These are phyloP conservation scores for Castor canadensis DNA, from an alignment of 2,113 vertebrate species.

Conservation along the genomic window DNA sequence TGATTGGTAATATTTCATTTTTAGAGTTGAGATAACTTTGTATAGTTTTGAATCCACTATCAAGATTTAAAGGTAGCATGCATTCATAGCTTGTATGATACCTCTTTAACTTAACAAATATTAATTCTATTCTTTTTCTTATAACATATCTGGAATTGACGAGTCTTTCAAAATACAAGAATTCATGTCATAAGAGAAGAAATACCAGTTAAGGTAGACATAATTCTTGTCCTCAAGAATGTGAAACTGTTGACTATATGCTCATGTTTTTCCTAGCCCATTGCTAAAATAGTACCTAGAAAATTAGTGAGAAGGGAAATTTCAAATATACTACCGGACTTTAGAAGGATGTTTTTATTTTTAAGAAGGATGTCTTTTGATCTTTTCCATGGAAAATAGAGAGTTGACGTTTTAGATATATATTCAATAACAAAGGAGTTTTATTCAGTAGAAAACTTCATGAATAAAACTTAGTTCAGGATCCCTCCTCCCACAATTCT, in stretches of 20 bases:
- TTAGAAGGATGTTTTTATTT: background rate
- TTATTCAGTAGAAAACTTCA: background rate
- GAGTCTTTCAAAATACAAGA: background rate
- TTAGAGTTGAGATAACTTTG: background rate
- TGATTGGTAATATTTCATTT: background rate
- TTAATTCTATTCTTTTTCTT: background rate
- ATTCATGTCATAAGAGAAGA: background rate
- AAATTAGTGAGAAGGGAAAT: background rate
- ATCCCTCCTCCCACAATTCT: no score
- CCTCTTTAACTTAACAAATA: background rate
- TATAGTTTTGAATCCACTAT: background rate
- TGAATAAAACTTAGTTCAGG: background rate
- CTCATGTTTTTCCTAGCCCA: background rate
- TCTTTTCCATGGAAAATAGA: no score
- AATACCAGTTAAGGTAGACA: background rate
- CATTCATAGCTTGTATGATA: background rate
- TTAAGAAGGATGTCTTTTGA: background rate
- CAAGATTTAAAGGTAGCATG: background rate
- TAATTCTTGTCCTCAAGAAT: no score
- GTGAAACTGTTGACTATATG: no score
- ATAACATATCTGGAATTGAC: background rate
- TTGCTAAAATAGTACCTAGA: background rate
- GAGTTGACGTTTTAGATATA: no score
- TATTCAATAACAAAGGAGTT: background rate
- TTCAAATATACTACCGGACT: background rate